Evolutionary conservation across 2,888 invertebrate species (phyloP).

Genomic region (Apocheima hispidaria): DNA sequence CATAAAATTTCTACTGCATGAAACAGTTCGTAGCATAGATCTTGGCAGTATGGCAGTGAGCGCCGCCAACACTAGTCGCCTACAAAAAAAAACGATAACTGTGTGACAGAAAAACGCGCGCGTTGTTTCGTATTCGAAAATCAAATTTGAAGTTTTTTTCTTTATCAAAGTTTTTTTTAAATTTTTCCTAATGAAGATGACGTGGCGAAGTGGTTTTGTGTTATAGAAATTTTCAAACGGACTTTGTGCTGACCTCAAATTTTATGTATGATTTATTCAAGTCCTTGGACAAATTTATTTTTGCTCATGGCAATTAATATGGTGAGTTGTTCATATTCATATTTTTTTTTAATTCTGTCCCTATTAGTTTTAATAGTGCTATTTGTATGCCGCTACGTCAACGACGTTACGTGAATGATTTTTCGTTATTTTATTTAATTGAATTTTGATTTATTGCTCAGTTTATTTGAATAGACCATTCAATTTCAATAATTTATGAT

Average conservation of each 20-base stretch:
- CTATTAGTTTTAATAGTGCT: slow-evolving; percentile 26
- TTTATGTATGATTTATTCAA: slow-evolving; percentile 86
- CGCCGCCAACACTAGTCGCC: slow-evolving; percentile 63
- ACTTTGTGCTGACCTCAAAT: slow-evolving; percentile 75
- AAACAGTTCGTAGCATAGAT: slow-evolving; percentile 19
- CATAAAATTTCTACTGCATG: slow-evolving; percentile 45
- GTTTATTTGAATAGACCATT: slow-evolving; percentile 1
- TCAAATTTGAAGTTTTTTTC: slow-evolving; percentile 13
- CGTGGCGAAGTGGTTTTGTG: slow-evolving; percentile 56
- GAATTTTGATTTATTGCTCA: slow-evolving; percentile 33
- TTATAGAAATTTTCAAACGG: slow-evolving; percentile 72
- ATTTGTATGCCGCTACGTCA: slow-evolving; percentile 41
- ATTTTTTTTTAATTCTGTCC: slow-evolving; percentile 20
- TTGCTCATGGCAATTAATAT: slow-evolving; percentile 84
- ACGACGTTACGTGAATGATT: slow-evolving; percentile 14
- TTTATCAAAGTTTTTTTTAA: slow-evolving; percentile 12
- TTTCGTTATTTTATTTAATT: slow-evolving; percentile 1
- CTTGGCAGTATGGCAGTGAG: slow-evolving; percentile 61
- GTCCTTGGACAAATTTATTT: slow-evolving; percentile 81
- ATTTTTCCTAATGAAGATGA: slow-evolving; percentile 36
- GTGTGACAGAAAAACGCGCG: slow-evolving; percentile 45
- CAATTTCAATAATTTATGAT: background rate
- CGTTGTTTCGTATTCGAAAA: slow-evolving; percentile 52
- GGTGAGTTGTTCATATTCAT: slow-evolving; percentile 65
- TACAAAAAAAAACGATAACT: slow-evolving; percentile 46